Percentiles rank a stretch among this genome's conserved stretches.
These are phyloP conservation scores for Nycticebus coucang DNA, from an alignment of 2,113 vertebrate species.

Conservation along the genomic window DNA sequence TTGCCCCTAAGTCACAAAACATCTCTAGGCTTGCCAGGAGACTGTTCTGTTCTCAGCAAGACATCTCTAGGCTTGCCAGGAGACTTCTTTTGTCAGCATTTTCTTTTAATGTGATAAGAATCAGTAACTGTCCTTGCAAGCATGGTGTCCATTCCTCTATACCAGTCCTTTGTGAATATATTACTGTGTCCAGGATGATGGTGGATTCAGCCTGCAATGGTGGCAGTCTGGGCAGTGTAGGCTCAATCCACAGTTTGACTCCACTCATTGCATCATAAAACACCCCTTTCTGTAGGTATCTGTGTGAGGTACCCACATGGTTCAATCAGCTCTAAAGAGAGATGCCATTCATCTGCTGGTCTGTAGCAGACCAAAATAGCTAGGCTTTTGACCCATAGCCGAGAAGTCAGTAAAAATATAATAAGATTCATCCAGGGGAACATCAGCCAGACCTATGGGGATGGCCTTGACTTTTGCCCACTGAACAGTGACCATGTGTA, in stretches of 20 bases:
- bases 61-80: too few species aligned
- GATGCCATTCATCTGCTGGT: not conserved
- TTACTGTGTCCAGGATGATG: not conserved
- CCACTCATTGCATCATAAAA: not conserved
- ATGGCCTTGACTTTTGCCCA: not conserved
- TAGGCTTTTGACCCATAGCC: too few species aligned
- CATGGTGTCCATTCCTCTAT: too few species aligned
- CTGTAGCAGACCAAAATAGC: not conserved
- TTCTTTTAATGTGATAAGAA: too few species aligned
- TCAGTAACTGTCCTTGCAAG: too few species aligned
- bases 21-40: too few species aligned
- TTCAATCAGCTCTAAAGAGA: not conserved
- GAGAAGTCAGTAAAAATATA: not conserved
- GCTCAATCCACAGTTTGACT: not conserved
- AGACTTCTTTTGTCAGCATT: too few species aligned
- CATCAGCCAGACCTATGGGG: not conserved
- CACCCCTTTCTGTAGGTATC: not conserved
- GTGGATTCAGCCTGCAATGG: fast-evolving
- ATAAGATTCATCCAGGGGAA: not conserved
- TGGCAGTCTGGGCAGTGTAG: not conserved
- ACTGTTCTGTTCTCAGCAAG: too few species aligned
- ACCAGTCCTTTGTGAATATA: not conserved
- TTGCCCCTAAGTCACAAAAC: too few species aligned
- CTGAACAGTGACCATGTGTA: not conserved
- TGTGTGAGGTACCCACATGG: not conserved